phyloP scores from a whole-genome alignment of 2,113 vertebrate species.

The Caloenas nicobarica region DNA sequence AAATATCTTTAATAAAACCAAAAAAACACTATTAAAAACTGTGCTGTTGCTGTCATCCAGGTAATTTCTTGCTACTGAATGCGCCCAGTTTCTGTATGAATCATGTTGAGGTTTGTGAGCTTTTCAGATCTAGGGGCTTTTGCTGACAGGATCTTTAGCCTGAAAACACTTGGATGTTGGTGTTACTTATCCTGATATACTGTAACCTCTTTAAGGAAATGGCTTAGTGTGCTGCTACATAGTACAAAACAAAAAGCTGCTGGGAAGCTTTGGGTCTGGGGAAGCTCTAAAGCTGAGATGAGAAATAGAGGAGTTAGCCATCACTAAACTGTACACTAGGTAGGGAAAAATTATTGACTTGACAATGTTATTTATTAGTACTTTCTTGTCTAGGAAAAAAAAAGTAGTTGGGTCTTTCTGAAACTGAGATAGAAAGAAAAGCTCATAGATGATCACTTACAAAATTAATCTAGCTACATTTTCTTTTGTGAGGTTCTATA shows the following conservation, averaged over 20 bases:
- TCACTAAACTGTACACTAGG: not conserved
- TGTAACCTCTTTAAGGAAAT: not conserved
- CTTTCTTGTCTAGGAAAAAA: not conserved
- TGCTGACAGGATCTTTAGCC: not conserved
- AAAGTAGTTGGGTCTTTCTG: not conserved
- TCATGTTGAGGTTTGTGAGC: not conserved
- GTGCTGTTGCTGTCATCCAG: not conserved
- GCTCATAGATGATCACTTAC: not conserved
- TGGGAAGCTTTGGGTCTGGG: not conserved
- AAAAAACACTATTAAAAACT: not conserved
- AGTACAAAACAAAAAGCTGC: not conserved
- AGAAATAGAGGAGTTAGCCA: not conserved
- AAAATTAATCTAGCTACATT: not conserved
- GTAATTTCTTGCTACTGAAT: not conserved
- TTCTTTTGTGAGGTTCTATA: not conserved
- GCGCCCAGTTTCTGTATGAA: not conserved
- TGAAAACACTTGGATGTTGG: not conserved
- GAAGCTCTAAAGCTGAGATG: not conserved
- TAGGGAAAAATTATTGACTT: not conserved
- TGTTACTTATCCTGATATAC: not conserved
- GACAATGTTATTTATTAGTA: not conserved
- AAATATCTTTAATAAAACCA: accelerated
- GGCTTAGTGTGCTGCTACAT: not conserved
- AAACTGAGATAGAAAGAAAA: not conserved
- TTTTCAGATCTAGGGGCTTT: not conserved